Conservation (phyloP, 2,797 vertebrate genomes). For the Oophaga sylvatica region DNA sequence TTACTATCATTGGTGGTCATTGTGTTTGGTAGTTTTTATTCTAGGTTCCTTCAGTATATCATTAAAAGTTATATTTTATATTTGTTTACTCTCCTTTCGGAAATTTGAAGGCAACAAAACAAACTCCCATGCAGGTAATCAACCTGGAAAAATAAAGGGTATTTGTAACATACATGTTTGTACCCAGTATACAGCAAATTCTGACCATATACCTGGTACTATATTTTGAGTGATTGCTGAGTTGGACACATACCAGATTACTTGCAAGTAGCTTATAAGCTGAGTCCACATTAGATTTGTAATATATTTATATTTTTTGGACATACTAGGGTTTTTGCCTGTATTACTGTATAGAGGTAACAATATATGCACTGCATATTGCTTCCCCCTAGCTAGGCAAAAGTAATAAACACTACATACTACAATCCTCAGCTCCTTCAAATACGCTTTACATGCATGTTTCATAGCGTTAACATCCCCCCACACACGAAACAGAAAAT, state of each 20-base stretch:
- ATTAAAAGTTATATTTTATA: no score
- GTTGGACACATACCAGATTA: background rate
- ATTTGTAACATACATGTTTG: no score
- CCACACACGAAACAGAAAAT: slow-evolving; percentile 46
- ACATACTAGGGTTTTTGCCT: slow-evolving; percentile 52
- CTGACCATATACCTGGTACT: no score
- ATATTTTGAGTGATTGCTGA: background rate
- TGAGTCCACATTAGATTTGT: slow-evolving; percentile 16
- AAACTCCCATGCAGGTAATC: no score
- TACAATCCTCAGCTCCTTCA: slow-evolving; percentile 46
- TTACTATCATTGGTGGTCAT: no score
- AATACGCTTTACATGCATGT: slow-evolving; percentile 63
- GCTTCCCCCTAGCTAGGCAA: slow-evolving; percentile 53
- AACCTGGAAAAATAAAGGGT: no score
- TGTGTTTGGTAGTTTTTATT: no score
- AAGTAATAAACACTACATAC: slow-evolving; percentile 53
- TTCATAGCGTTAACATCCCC: slow-evolving; percentile 62
- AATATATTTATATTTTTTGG: slow-evolving; percentile 35
- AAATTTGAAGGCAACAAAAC: no score
- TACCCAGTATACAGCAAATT: no score
- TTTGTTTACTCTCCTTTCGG: no score
- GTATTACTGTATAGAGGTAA: slow-evolving; percentile 51
- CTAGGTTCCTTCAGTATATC: no score
- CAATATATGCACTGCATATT: slow-evolving; percentile 35
- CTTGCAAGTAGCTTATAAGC: background rate